Percentiles rank a stretch among this genome's conserved stretches.
Conservation (phyloP, 2,888 invertebrate genomes). For the Sarcophaga variegata region DNA sequence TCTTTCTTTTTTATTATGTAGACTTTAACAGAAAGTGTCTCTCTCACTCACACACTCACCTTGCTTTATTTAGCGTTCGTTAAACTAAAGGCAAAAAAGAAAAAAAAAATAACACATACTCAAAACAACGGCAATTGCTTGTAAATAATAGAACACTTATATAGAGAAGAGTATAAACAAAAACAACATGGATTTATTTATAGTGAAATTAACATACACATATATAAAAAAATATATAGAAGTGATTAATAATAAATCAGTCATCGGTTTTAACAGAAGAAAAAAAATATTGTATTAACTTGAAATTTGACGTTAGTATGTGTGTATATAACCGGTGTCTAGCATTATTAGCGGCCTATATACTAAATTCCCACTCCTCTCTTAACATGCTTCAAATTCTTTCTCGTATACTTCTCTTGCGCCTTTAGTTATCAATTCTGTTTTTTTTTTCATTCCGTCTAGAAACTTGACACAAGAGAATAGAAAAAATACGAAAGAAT, state of each 20-base stretch:
- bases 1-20: conserved; percentile 12
- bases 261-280: neutral
- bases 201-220: conserved; percentile 23
- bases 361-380: conserved; percentile 32
- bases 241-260: conserved; percentile 37
- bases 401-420: conserved; percentile 17
- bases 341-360: conserved; percentile 49
- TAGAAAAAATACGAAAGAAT: conserved; percentile 15
- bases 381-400: conserved; percentile 8
- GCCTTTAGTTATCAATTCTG: conserved; percentile 27
- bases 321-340: conserved; percentile 52
- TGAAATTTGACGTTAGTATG: too few species aligned
- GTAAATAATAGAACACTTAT: conserved; percentile 12
- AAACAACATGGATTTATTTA: neutral
- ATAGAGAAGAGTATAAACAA: conserved; percentile 30
- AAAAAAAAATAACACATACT: conserved; percentile 10
- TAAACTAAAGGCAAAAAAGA: conserved; percentile 38
- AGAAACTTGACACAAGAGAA: conserved; percentile 8
- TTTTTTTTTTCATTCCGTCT: conserved; percentile 4
- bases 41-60: conserved; percentile 45
- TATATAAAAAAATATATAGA: neutral
- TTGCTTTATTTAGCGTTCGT: conserved; percentile 70
- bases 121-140: neutral
- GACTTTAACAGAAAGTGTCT: neutral
- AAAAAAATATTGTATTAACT: neutral